Percentiles rank a stretch among this genome's conserved stretches.
Evolutionary conservation across 2,888 invertebrate species (phyloP).

Genomic region (Hydroisotoma schaefferi): DNA sequence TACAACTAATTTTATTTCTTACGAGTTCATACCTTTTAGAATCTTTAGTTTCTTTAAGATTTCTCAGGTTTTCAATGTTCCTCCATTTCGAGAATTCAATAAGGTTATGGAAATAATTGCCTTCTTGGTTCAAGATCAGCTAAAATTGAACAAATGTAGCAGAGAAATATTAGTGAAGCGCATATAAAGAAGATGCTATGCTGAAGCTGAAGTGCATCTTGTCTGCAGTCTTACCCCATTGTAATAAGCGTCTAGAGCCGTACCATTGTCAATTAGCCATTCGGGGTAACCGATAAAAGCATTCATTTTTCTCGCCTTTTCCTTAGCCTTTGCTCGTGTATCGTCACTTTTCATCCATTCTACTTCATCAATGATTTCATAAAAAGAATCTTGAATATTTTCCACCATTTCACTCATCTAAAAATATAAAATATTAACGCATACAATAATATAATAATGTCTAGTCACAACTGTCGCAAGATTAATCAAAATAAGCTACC

Average conservation of each 20-base stretch:
- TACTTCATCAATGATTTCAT: slow-evolving; percentile 68
- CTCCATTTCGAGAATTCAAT: slow-evolving; percentile 32
- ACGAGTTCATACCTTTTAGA: slow-evolving; percentile 15
- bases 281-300: slow-evolving; percentile 89
- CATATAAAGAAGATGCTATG: not conserved
- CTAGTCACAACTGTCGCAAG: no score
- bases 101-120: slow-evolving; percentile 31
- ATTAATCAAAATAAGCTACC: slow-evolving; percentile 27
- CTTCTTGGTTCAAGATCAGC: not conserved
- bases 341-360: slow-evolving; percentile 84
- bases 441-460: no score
- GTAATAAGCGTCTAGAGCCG: slow-evolving; percentile 75
- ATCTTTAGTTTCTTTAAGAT: slow-evolving; percentile 28
- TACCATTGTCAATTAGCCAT: slow-evolving; percentile 66
- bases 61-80: slow-evolving; percentile 30
- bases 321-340: slow-evolving; percentile 68
- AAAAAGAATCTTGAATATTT: slow-evolving; percentile 77
- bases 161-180: not conserved
- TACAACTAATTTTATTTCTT: not conserved
- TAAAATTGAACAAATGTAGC: not conserved
- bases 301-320: slow-evolving; percentile 76
- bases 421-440: no score
- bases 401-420: slow-evolving; percentile 70
- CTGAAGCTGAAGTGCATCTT: no score
- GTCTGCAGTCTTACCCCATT: slow-evolving; percentile 58